phyloP scores from a whole-genome alignment of 1,140 invertebrate genomes.

The Lepidostoma basale region DNA sequence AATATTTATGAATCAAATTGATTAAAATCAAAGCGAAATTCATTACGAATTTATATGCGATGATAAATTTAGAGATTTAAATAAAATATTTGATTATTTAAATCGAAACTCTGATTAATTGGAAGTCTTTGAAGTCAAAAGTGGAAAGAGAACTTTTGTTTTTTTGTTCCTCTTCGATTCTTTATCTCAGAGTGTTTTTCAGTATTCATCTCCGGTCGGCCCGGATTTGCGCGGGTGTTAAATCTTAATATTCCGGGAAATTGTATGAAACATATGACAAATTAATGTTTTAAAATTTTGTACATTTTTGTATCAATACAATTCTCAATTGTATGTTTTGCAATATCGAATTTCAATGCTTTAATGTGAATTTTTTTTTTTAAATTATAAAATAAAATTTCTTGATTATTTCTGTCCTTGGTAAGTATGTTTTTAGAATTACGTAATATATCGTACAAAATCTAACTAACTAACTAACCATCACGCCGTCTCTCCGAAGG shows the following conservation, averaged over 20 bases:
- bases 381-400: too few species aligned
- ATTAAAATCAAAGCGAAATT: slow-evolving; percentile 23
- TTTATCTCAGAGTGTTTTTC: too few species aligned
- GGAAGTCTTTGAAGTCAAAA: not conserved
- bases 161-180: too few species aligned
- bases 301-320: not conserved
- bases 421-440: too few species aligned
- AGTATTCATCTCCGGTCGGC: not conserved
- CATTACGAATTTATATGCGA: slow-evolving; percentile 19
- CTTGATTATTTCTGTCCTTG: too few species aligned
- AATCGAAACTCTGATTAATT: slow-evolving; percentile 20
- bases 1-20: slow-evolving; percentile 27
- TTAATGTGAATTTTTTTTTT: too few species aligned
- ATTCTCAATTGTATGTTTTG: too few species aligned
- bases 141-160: too few species aligned
- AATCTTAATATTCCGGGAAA: not conserved
- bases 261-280: not conserved
- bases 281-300: not conserved
- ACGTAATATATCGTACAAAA: too few species aligned
- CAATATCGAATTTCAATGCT: too few species aligned
- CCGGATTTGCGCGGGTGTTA: not conserved
- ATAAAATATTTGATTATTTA: slow-evolving; percentile 35
- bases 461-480: too few species aligned
- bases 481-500: too few species aligned
- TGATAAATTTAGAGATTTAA: slow-evolving; percentile 23